phyloP scores from a whole-genome alignment of 2,113 vertebrate species.

The Australoheros scitulus region DNA sequence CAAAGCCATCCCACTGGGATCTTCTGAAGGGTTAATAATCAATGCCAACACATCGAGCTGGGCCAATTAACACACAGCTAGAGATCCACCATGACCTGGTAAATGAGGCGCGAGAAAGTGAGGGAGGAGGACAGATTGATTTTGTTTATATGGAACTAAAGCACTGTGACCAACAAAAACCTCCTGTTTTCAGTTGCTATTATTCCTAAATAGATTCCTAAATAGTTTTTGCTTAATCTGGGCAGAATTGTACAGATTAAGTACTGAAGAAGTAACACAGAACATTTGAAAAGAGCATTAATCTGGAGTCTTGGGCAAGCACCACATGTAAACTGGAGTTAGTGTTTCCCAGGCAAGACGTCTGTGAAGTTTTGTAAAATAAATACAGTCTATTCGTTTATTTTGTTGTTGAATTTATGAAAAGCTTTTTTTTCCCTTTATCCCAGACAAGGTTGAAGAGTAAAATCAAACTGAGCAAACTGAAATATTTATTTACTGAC shows the following conservation, averaged over 20 bases:
- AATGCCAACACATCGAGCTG: conserved; percentile 26
- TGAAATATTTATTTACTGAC: too few species aligned
- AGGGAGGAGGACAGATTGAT: conserved; percentile 34
- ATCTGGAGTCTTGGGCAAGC: background rate
- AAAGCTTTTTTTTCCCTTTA: background rate
- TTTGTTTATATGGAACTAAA: conserved; percentile 29
- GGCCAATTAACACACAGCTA: conserved; percentile 56
- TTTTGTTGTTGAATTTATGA: background rate
- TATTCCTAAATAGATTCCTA: conserved; percentile 9
- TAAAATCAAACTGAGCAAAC: too few species aligned
- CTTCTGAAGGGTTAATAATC: conserved; percentile 57
- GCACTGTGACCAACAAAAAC: background rate
- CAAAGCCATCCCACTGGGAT: conserved; percentile 38
- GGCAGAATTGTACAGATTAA: background rate
- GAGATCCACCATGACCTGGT: conserved; percentile 36
- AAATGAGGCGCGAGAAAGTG: conserved; percentile 29
- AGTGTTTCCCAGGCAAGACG: background rate
- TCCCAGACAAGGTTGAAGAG: too few species aligned
- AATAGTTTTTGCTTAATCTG: conserved; percentile 1
- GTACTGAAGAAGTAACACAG: background rate
- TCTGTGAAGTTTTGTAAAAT: too few species aligned
- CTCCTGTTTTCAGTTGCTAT: conserved; percentile 3
- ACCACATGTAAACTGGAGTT: background rate
- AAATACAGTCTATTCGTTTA: too few species aligned
- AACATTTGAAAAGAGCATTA: background rate